phyloP scores from a whole-genome alignment of 92 coral and sea anemone species.

The Actinostola sp. region DNA sequence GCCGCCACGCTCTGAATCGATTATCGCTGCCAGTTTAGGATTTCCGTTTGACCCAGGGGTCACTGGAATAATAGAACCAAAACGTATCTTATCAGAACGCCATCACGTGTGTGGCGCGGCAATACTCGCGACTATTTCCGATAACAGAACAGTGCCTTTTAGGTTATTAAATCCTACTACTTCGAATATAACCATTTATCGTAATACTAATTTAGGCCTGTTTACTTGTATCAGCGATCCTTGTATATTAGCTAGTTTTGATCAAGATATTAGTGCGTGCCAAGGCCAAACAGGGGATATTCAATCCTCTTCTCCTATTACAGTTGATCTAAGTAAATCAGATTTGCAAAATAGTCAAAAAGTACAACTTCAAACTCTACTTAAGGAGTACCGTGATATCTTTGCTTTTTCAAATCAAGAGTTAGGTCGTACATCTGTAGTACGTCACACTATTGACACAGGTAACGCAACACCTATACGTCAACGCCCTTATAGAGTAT shows the following conservation, averaged over 20 bases:
- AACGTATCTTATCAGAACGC: constrained; percentile 21
- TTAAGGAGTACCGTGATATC: constrained; percentile 27
- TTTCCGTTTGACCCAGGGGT: background rate
- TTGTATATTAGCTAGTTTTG: background rate
- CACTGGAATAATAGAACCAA: background rate
- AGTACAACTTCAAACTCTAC: constrained; percentile 2
- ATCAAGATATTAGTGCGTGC: background rate
- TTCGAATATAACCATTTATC: constrained; percentile 24
- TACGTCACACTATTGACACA: constrained; percentile 40
- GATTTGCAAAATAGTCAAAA: constrained; percentile 23
- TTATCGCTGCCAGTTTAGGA: background rate
- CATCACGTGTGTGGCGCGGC: constrained; percentile 46
- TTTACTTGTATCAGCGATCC: constrained; percentile 18
- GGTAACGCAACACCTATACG: constrained; percentile 43
- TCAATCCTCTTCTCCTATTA: background rate
- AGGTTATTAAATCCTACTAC: constrained; percentile 40
- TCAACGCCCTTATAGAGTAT: constrained; percentile 47
- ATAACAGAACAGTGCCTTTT: constrained; percentile 27
- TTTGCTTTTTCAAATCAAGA: constrained; percentile 24
- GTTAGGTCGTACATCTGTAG: constrained; percentile 40
- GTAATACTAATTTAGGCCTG: constrained; percentile 30
- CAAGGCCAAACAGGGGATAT: background rate
- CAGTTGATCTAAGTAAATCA: constrained; percentile 6
- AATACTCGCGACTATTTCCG: constrained; percentile 23
- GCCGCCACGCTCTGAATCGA: background rate